Percentiles rank a stretch among this genome's conserved stretches.
Conservation (phyloP, 2,113 vertebrate genomes). For the Mirounga angustirostris region DNA sequence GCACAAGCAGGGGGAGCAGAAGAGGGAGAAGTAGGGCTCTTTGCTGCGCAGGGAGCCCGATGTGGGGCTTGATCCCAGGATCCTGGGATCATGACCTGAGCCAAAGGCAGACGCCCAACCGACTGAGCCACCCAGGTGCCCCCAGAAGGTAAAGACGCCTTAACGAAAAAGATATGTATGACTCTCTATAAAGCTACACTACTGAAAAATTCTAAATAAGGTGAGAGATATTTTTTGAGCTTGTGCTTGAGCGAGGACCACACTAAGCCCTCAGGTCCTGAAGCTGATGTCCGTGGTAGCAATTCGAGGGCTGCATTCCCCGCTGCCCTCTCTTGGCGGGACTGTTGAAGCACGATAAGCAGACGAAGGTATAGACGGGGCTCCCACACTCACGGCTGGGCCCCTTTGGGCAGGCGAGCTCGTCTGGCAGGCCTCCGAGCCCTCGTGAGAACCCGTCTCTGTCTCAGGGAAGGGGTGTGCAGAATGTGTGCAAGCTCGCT, state of each 20-base stretch:
- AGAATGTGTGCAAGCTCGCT: accelerated
- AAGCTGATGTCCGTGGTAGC: accelerated
- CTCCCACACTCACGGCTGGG: accelerated
- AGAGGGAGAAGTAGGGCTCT: too few species aligned
- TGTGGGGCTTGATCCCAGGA: too few species aligned
- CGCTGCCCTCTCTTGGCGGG: accelerated
- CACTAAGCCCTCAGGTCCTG: accelerated
- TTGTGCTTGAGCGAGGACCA: accelerated
- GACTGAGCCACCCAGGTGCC: too few species aligned
- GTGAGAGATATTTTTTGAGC: not conserved
- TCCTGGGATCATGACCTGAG: too few species aligned
- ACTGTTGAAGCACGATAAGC: accelerated
- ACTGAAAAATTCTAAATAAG: not conserved
- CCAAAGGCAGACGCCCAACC: too few species aligned
- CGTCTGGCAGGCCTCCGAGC: accelerated
- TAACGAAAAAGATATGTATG: not conserved
- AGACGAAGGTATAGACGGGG: accelerated
- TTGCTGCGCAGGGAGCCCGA: too few species aligned
- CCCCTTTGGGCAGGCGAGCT: too few species aligned
- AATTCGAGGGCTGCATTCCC: accelerated
- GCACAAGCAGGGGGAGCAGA: too few species aligned
- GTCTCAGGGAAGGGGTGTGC: not conserved
- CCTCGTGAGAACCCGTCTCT: not conserved
- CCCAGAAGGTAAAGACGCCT: not conserved
- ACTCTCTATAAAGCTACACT: not conserved